Conservation (phyloP, 2,888 invertebrate genomes). For the Dicranocentrus wangi region DNA sequence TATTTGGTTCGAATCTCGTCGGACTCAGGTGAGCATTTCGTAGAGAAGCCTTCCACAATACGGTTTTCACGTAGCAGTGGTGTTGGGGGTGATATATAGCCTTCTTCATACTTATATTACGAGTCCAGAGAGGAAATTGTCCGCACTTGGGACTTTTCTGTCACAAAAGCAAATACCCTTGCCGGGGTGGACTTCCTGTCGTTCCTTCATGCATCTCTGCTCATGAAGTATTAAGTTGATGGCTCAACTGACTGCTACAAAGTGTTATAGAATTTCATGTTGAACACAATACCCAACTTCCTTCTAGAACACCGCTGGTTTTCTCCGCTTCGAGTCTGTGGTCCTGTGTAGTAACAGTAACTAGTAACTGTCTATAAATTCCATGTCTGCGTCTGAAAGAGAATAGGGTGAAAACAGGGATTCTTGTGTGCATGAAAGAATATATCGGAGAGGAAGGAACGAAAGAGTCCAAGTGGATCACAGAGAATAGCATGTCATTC, state of each 20-base stretch:
- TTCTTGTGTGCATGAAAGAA: not conserved
- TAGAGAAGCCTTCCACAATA: too few relatives aligned
- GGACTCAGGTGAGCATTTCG: too few relatives aligned
- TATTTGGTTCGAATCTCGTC: too few relatives aligned
- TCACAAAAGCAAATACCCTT: slow-evolving; percentile 39
- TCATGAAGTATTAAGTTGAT: slow-evolving; percentile 54
- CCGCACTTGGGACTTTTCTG: slow-evolving; percentile 2
- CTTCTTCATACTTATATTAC: too few relatives aligned
- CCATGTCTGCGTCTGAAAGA: too few relatives aligned
- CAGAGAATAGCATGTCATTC: slow-evolving; percentile 33
- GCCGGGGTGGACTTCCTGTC: slow-evolving; percentile 38
- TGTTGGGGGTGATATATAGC: too few relatives aligned
- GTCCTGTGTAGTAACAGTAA: not conserved
- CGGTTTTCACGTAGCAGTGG: too few relatives aligned
- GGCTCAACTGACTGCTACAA: slow-evolving; percentile 39
- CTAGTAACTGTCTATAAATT: too few relatives aligned
- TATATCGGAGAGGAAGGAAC: slow-evolving; percentile 1
- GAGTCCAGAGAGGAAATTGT: slow-evolving; percentile 18
- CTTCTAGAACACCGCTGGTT: slow-evolving; percentile 3
- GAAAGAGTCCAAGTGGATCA: not conserved
- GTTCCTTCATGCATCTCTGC: slow-evolving; percentile 23
- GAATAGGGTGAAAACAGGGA: too few relatives aligned
- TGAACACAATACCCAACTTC: slow-evolving; percentile 21
- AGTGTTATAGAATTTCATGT: slow-evolving; percentile 43
- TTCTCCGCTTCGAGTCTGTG: not conserved